phyloP scores from a whole-genome alignment of 2,797 vertebrate genomes.

The Chelon auratus region DNA sequence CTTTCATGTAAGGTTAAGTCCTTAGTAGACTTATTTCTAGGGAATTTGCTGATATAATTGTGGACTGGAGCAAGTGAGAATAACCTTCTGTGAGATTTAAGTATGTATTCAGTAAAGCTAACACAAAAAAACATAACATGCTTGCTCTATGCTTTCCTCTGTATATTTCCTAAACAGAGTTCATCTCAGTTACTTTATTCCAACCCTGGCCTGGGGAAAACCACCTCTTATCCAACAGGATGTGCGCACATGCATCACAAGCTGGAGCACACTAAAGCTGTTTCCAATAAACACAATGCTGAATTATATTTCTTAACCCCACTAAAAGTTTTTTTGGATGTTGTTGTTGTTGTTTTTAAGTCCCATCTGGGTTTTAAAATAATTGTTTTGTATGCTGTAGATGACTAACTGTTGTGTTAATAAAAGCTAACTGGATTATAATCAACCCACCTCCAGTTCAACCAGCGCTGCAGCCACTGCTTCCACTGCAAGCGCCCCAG shows the following conservation, averaged over 20 bases:
- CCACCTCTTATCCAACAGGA: conserved; percentile 42
- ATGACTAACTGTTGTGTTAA: neutral
- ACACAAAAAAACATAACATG: neutral
- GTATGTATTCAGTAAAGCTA: neutral
- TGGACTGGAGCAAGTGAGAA: neutral
- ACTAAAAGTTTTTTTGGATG: neutral
- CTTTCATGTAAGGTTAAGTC: neutral
- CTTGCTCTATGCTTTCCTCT: conserved; percentile 1
- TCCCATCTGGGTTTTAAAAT: neutral
- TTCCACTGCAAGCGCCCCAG: conserved; percentile 94
- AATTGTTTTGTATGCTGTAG: neutral
- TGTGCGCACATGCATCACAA: conserved; percentile 29
- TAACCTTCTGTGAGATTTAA: neutral
- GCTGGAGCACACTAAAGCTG: conserved; percentile 20
- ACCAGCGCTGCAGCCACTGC: conserved; percentile 97
- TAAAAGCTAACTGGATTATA: conserved; percentile 10
- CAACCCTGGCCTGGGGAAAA: conserved; percentile 28
- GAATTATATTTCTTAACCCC: conserved; percentile 9
- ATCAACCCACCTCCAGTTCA: conserved; percentile 92
- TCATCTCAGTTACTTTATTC: conserved; percentile 33
- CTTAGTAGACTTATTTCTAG: neutral
- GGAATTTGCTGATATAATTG: neutral
- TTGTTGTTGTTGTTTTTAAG: neutral
- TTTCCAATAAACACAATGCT: conserved; percentile 41
- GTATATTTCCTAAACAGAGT: conserved; percentile 27